Conservation (phyloP, 2,113 vertebrate genomes). For the Callospermophilus lateralis region DNA sequence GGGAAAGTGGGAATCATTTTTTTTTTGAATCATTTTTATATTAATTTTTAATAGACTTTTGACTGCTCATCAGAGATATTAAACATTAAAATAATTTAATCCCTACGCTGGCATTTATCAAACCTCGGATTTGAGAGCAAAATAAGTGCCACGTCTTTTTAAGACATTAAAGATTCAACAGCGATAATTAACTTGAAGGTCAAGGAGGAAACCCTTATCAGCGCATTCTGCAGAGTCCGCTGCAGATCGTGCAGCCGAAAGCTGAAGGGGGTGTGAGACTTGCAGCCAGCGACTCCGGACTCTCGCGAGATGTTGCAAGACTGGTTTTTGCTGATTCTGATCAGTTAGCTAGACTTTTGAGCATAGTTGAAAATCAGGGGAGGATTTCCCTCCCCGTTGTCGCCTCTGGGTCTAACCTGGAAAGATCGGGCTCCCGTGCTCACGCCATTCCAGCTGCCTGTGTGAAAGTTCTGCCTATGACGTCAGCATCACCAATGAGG, state of each 20-base stretch:
- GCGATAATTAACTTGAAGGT: slow-evolving; percentile 64
- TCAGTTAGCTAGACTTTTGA: neutral
- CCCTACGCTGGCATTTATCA: slow-evolving; percentile 68
- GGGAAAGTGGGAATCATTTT: slow-evolving; percentile 68
- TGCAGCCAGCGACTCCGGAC: neutral
- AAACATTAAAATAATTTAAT: slow-evolving; percentile 60
- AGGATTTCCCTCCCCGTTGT: neutral
- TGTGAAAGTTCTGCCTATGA: neutral
- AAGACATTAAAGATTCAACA: slow-evolving; percentile 73
- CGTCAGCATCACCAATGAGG: neutral
- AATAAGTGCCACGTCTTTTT: slow-evolving; percentile 59
- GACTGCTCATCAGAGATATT: slow-evolving; percentile 69
- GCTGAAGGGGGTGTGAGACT: neutral
- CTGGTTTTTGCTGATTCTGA: neutral
- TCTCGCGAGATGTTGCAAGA: neutral
- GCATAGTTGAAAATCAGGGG: neutral
- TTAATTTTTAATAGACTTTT: slow-evolving; percentile 79
- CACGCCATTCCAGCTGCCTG: neutral
- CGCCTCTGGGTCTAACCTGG: neutral
- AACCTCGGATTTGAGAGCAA: slow-evolving; percentile 64
- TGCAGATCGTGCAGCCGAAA: neutral
- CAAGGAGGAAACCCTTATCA: slow-evolving; percentile 35
- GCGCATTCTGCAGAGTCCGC: neutral
- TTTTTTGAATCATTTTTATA: slow-evolving; percentile 71
- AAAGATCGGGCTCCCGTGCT: neutral